Percentiles rank a stretch among this genome's conserved stretches.
Evolutionary conservation across 2,888 invertebrate genomes (phyloP).

Genomic region (Chydorus sphaericus): DNA sequence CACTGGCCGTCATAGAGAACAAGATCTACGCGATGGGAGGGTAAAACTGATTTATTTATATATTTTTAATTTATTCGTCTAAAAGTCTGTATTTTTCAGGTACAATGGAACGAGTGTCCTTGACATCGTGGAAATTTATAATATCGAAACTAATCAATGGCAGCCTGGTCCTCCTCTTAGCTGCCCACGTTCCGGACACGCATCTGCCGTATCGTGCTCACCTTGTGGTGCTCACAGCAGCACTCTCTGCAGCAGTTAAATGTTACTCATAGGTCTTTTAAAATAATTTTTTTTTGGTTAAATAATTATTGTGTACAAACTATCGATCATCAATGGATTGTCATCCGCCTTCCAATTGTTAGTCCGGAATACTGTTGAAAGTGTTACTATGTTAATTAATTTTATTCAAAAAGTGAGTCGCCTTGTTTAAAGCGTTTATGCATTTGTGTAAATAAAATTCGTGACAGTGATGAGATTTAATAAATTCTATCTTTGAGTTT

Average conservation of each 20-base stretch:
- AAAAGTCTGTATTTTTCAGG: constrained; percentile 46
- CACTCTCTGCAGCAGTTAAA: neutral
- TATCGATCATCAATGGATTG: too few species aligned
- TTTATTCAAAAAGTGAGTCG: too few species aligned
- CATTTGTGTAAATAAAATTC: too few species aligned
- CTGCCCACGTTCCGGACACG: constrained; percentile 79
- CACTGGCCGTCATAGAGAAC: constrained; percentile 69
- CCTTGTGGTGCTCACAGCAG: constrained; percentile 36
- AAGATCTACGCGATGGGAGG: constrained; percentile 73
- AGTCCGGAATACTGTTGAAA: too few species aligned
- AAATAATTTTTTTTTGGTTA: too few species aligned
- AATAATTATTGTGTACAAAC: too few species aligned
- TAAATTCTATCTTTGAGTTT: too few species aligned
- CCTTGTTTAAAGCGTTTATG: too few species aligned
- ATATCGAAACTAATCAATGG: constrained; percentile 63
- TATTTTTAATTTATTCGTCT: constrained; percentile 12
- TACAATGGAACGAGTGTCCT: constrained; percentile 77
- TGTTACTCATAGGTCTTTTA: neutral
- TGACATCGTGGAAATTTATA: constrained; percentile 74
- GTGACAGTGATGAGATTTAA: too few species aligned
- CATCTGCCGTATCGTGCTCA: constrained; percentile 74
- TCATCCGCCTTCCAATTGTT: too few species aligned
- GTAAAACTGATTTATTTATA: neutral
- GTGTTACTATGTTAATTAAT: too few species aligned
- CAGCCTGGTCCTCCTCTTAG: constrained; percentile 56